Base-by-base conservation (phyloP, 1,140 invertebrate genomes). In the Cyrtorhinus lividipennis region DNA sequence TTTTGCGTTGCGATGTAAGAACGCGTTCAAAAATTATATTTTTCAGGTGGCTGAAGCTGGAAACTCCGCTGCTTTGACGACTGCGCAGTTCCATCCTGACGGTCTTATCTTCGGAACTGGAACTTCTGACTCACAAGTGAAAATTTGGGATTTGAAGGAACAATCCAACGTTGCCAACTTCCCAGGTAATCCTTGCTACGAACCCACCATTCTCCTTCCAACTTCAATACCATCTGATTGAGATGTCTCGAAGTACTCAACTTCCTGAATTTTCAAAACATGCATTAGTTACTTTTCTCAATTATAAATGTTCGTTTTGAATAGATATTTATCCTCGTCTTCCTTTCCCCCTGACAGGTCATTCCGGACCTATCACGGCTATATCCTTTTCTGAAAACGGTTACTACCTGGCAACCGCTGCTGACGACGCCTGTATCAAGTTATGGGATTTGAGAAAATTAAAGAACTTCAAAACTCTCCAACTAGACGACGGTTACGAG, bases 361-460 rank as follows among this genome's bases (percentile, higher is more conserved):
- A 99, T 74, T 85, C 87, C 22, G 84, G 82, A 1, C 74, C 78
- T 1, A 82, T 87, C 18, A 81, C 85, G 84, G 88, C 93, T 0
- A 95, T 99, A 68, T 92, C 94, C 5, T 99, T 99, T 76, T 99
- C 96, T 13, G 97, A 99, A 77, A 99, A 99, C 77, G 97, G 96
- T 73, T 99, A 99, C 74, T 98, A 99, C 74, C 77, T 99, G 69
- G 97, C 96, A 1, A 98, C 95, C 23, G 91, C 96, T 20, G 94
- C 95, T 1, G 93, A 97, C 69, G 96, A 99, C 78, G 85, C 92
- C 0, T 94, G 92, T 62, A 91, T 99, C 0, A 98, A 97, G 76
- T 78, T 99, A 8, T 99, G 97, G 96, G 96, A 99, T 88, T 84
- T 99, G 74, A 79, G 97, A 22, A 99, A 98, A 77, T 75, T 99